These are phyloP conservation scores for Pseudoips prasinana DNA, from an alignment of 2,888 invertebrate species.

Conservation along the genomic window DNA sequence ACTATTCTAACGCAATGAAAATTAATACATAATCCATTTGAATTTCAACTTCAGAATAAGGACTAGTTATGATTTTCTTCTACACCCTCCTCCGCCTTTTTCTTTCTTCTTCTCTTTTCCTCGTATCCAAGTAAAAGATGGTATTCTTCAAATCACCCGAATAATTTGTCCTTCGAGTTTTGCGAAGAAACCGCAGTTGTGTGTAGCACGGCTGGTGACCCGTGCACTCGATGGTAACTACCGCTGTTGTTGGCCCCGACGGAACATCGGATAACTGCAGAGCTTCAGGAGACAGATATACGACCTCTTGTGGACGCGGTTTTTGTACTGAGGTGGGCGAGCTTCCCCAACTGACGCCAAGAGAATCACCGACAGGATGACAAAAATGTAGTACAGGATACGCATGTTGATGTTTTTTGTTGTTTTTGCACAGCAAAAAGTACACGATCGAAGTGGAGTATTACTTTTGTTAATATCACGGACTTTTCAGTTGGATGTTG, in stretches of 20 bases:
- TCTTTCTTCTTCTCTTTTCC: too few relatives aligned
- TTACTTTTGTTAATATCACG: slow-evolving; percentile 22
- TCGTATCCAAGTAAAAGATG: too few relatives aligned
- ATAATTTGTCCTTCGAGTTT: background rate
- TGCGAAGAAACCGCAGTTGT: background rate
- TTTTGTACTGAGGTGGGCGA: slow-evolving; percentile 37
- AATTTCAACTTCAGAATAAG: too few relatives aligned
- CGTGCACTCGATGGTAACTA: slow-evolving; percentile 8
- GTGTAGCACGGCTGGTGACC: slow-evolving; percentile 1
- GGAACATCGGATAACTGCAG: slow-evolving; percentile 50
- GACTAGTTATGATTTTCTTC: too few relatives aligned
- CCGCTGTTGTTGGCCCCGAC: slow-evolving; percentile 34
- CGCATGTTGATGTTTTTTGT: slow-evolving; percentile 50
- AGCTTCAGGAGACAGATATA: slow-evolving; percentile 62
- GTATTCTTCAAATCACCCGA: too few relatives aligned
- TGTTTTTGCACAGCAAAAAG: slow-evolving; percentile 7
- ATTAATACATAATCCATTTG: too few relatives aligned
- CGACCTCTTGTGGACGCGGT: slow-evolving; percentile 44
- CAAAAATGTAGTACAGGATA: slow-evolving; percentile 48
- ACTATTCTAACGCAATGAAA: slow-evolving; percentile 1
- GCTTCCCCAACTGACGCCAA: slow-evolving; percentile 39
- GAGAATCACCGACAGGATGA: slow-evolving; percentile 44
- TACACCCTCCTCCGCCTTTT: too few relatives aligned
- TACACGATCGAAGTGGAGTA: slow-evolving; percentile 10
- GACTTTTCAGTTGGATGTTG: slow-evolving; percentile 32